These are phyloP conservation scores for Xestia c-nigrum DNA, from an alignment of 2,888 invertebrate genomes.

Conservation along the genomic window DNA sequence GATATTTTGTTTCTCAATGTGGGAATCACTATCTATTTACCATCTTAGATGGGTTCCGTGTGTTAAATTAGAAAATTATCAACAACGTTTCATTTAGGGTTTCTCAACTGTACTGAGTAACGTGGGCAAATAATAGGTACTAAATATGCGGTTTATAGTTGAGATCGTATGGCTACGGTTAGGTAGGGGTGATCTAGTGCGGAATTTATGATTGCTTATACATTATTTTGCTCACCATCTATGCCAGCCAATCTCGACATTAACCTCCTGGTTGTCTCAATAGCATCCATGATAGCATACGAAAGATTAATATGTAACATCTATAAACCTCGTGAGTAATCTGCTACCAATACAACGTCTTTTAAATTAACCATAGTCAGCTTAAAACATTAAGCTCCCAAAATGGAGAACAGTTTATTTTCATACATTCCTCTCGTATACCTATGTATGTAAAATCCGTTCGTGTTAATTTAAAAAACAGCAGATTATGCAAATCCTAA, in stretches of 20 bases:
- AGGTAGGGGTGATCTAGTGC: background rate
- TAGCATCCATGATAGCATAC: background rate
- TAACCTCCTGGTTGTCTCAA: background rate
- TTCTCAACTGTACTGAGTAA: conserved; percentile 21
- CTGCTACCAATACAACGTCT: conserved; percentile 1
- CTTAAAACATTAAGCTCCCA: conserved; percentile 30
- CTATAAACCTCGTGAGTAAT: background rate
- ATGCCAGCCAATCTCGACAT: background rate
- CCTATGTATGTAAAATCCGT: conserved; percentile 43
- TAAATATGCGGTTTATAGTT: conserved; percentile 4
- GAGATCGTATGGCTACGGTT: background rate
- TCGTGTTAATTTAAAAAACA: conserved; percentile 62
- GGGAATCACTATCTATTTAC: conserved; percentile 70
- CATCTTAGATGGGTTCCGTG: conserved; percentile 61
- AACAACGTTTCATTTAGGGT: conserved; percentile 49
- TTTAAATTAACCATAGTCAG: conserved; percentile 11
- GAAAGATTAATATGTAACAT: background rate
- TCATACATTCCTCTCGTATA: conserved; percentile 35
- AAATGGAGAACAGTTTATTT: conserved; percentile 50
- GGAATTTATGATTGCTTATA: conserved; percentile 8
- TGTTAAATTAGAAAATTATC: conserved; percentile 60
- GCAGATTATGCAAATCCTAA: conserved; percentile 65
- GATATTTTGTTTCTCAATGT: conserved; percentile 74
- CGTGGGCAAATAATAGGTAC: conserved; percentile 2
- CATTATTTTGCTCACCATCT: conserved; percentile 7